These are phyloP conservation scores for Galeopsomyia nigrocyanea DNA, from an alignment of 2,888 invertebrate species.

Conservation along the genomic window DNA sequence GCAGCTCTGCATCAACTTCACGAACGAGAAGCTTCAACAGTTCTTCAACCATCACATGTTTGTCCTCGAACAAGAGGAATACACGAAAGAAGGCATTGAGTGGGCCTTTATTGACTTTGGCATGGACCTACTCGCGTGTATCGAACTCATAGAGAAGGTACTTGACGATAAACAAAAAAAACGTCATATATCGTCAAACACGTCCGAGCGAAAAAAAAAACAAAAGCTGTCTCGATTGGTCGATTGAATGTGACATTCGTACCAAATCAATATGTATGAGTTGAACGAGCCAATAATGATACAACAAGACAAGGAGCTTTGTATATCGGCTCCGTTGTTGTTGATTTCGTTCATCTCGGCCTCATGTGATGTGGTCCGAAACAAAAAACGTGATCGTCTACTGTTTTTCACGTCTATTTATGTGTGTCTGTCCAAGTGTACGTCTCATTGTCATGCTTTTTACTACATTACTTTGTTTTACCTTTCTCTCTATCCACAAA, in stretches of 20 bases:
- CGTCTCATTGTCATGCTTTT: constrained; percentile 46
- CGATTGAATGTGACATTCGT: constrained; percentile 38
- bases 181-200: neutral
- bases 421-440: constrained; percentile 50
- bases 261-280: constrained; percentile 32
- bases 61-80: constrained; percentile 97
- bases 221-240: constrained; percentile 28
- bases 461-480: neutral
- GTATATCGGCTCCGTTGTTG: constrained; percentile 42
- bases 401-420: constrained; percentile 50
- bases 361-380: constrained; percentile 20
- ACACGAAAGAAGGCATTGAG: constrained; percentile 93
- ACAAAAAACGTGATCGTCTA: constrained; percentile 53
- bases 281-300: constrained; percentile 2
- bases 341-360: constrained; percentile 31
- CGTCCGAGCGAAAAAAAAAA: constrained; percentile 9
- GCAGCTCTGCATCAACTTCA: constrained; percentile 98
- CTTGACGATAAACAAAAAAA: constrained; percentile 36
- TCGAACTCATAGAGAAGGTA: constrained; percentile 95
- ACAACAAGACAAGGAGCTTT: constrained; percentile 36
- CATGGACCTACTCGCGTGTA: constrained; percentile 96
- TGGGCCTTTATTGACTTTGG: constrained; percentile 99
- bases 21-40: constrained; percentile 97
- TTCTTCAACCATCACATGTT: constrained; percentile 99
- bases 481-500: neutral